Evolutionary conservation across 2,113 vertebrate genomes (phyloP), one percentile per base, ranked within the genome.

Genomic region (Muntiacus muntjak): DNA sequence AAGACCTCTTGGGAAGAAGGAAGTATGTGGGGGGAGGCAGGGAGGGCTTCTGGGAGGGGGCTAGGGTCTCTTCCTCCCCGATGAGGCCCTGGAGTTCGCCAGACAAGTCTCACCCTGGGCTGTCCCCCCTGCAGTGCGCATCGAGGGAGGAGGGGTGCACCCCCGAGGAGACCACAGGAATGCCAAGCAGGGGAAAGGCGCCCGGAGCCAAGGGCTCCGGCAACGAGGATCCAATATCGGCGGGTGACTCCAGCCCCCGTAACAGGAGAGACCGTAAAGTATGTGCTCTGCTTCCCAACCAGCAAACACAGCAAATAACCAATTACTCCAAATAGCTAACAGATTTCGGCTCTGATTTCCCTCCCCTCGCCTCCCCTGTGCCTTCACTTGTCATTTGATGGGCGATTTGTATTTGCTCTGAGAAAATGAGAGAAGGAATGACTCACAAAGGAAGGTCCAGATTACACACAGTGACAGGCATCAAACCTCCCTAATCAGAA

Each of bases 271-370:
- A 98, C 98, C 45, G 30, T 98, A 96, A 98, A 99, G 98, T 98
- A 98, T 97, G 97, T 36, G 94, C 98, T 98, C 94, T 82, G 97
- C 93, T 98, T 96, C 94, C 98, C 97, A 98, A 97, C 94, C 93
- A 98, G 98, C 98, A 98, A 98, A 98, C 98, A 95, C 98, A 98
- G 98, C 98, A 98, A 99, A 98, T 97, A 98, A 95, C 98, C 98
- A 98, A 98, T 98, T 98, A 98, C 92, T 96, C 97, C 98, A 99
- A 98, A 99, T 98, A 97, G 98, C 96, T 99, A 98, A 98, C 98
- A 98, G 98, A 98, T 97, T 98, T 95, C 76, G 1, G 85, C 67
- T 95, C 85, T 82, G 94, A 97, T 97, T 95, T 97, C 96, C 97
- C 98, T 97, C 91, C 89, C 86, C 86, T 91, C 43, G 40, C 88